Base-by-base conservation (phyloP, 2,113 vertebrate species). In the Cathartes aura region DNA sequence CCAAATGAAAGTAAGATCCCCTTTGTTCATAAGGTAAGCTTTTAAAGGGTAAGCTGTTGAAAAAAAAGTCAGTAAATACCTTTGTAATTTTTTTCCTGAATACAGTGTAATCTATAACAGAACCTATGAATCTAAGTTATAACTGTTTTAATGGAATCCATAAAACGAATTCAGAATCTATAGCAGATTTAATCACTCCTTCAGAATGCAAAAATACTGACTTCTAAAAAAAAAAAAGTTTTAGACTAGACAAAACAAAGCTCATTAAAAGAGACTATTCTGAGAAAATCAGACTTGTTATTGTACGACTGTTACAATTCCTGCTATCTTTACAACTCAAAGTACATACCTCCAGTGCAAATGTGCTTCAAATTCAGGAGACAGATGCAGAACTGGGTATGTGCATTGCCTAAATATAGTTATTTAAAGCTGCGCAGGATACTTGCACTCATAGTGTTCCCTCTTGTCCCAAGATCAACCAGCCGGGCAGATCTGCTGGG, bases 201-300 rank as follows among this genome's bases (percentile, higher is more conserved):
- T 74, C 68, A 76, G 17, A 64, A 82, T 12, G 17, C 8, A 67
- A 72, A 81, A 90, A 60, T 11, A 72, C 8, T 24, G 20, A 42
- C 24, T 63, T 64, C 42, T 48, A 3, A 26, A 55, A 38, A 7
- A 20, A 10, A 0, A 0, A 9, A 18, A 15, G 43, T 38, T 66
- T 63, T 53, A 52, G 24, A 32, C 19, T 40, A 45, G 34, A 30
- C 13, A 56, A 48, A 62, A 11, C 15, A 89, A 70, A 53, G 18
- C 21, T 58, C 8, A 32, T 56, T 40, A 32, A 18, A n/a, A 47
- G 18, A 58, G 22, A 6, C 9, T 42, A 70, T 26, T 53, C 22
- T 72, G 58, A 89, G 56, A 70, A 70, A 85, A 68, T 59, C 38
- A 73, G 24, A 47, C 27, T 82, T 55, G 12, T 38, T 67, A 29